A percentile compares a stretch with the other conserved stretches of the same genome.
phyloP scores from a whole-genome alignment of 2,113 vertebrate genomes.

The Holacanthus passer region DNA sequence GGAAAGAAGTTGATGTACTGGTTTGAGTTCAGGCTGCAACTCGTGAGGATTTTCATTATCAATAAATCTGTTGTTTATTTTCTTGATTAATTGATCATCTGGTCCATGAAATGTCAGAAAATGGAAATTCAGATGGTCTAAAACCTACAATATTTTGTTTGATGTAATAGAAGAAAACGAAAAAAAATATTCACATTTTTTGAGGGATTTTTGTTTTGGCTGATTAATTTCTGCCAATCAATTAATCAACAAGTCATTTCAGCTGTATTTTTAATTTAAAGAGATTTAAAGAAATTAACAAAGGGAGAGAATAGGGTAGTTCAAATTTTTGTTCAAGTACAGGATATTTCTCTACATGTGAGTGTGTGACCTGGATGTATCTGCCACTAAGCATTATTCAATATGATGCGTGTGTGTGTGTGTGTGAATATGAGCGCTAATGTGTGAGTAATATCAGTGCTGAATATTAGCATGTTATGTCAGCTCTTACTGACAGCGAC shows the following conservation, averaged over 20 bases:
- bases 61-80: not conserved
- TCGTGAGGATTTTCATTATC: not conserved
- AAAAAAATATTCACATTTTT: not conserved
- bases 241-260: not conserved
- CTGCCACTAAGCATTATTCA: not conserved
- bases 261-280: not conserved
- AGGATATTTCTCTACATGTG: not conserved
- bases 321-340: not conserved
- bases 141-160: not conserved
- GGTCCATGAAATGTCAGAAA: too few species aligned
- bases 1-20: not conserved
- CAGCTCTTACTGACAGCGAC: not conserved
- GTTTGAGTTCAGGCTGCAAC: not conserved
- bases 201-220: not conserved
- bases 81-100: too few species aligned
- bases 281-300: not conserved
- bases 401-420: not conserved
- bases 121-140: too few species aligned
- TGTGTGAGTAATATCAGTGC: not conserved
- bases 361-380: slow-evolving; percentile 3
- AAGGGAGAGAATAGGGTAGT: not conserved
- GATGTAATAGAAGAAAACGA: not conserved
- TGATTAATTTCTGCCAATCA: not conserved
- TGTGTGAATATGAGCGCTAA: not conserved
- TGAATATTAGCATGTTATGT: slow-evolving; percentile 19